Evolutionary conservation across 1,140 invertebrate genomes (phyloP).

Genomic region (Scaptodrosophila lebanonensis): DNA sequence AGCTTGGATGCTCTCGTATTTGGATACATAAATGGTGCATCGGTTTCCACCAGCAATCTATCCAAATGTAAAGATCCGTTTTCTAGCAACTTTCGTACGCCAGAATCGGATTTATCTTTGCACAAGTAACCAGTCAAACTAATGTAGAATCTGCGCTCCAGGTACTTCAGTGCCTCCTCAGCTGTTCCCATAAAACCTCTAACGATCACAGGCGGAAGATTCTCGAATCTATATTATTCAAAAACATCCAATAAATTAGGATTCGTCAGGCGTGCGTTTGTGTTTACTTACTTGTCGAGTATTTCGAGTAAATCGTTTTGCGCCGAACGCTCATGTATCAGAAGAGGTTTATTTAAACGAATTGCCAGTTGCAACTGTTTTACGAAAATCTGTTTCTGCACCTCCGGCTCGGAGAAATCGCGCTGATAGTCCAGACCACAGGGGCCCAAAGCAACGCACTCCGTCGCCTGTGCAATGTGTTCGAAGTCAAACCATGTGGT

Average conservation of each 20-base stretch:
- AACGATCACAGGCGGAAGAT: slow-evolving; percentile 89
- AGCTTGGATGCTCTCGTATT: slow-evolving; percentile 95
- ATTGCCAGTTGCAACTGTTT: slow-evolving; percentile 93
- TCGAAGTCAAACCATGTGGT: slow-evolving; percentile 84
- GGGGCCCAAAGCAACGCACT: slow-evolving; percentile 95
- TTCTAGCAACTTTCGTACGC: slow-evolving; percentile 89
- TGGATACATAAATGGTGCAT: slow-evolving; percentile 97
- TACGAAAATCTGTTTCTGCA: slow-evolving; percentile 91
- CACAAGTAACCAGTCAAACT: slow-evolving; percentile 85
- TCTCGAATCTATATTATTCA: slow-evolving; percentile 76
- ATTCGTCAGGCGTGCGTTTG: neutral
- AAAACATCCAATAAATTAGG: neutral
- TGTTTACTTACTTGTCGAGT: slow-evolving; percentile 77
- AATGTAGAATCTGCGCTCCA: slow-evolving; percentile 92
- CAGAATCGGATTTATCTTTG: slow-evolving; percentile 91
- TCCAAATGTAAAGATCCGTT: slow-evolving; percentile 90
- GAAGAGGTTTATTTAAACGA: slow-evolving; percentile 90
- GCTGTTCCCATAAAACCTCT: slow-evolving; percentile 95
- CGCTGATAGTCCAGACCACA: slow-evolving; percentile 96
- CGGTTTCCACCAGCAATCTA: slow-evolving; percentile 91
- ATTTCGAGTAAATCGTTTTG: slow-evolving; percentile 87
- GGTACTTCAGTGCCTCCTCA: slow-evolving; percentile 89
- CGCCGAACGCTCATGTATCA: slow-evolving; percentile 94
- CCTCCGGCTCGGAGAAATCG: slow-evolving; percentile 93
- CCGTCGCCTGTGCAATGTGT: slow-evolving; percentile 86